These are phyloP conservation scores for Dendroctonus valens DNA, from an alignment of 1,140 invertebrate species.

Conservation along the genomic window DNA sequence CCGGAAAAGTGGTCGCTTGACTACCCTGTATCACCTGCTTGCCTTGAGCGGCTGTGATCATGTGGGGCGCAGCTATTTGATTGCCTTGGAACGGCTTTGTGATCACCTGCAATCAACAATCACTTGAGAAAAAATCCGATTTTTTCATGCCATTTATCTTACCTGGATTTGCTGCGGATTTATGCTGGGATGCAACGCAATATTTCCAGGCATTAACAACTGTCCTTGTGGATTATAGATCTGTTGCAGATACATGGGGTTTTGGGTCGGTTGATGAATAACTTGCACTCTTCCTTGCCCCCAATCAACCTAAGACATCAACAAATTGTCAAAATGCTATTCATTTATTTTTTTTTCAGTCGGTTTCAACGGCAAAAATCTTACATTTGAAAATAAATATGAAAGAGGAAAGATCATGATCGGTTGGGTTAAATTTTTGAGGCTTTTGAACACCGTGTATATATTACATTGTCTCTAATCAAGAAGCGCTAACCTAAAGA, in stretches of 20 bases:
- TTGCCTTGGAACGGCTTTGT: constrained; percentile 79
- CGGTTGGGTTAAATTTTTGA: no score
- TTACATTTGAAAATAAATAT: no score
- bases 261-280: constrained; percentile 79
- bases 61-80: constrained; percentile 57
- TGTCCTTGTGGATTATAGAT: constrained; percentile 77
- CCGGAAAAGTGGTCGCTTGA: constrained; percentile 62
- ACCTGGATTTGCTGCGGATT: constrained; percentile 79
- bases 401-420: no score
- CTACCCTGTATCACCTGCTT: constrained; percentile 64
- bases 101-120: constrained; percentile 60
- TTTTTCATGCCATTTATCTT: constrained; percentile 15
- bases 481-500: no score
- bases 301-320: constrained; percentile 42
- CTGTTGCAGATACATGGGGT: constrained; percentile 74
- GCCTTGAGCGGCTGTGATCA: constrained; percentile 70
- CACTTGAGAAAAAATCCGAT: neutral
- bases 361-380: neutral
- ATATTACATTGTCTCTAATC: no score
- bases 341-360: constrained; percentile 25
- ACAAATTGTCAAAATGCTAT: constrained; percentile 3
- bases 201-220: constrained; percentile 75
- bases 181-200: constrained; percentile 71
- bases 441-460: no score
- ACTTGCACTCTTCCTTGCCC: constrained; percentile 59